Evolutionary conservation across 2,888 invertebrate genomes (phyloP).

Genomic region (Cetonia aurata): DNA sequence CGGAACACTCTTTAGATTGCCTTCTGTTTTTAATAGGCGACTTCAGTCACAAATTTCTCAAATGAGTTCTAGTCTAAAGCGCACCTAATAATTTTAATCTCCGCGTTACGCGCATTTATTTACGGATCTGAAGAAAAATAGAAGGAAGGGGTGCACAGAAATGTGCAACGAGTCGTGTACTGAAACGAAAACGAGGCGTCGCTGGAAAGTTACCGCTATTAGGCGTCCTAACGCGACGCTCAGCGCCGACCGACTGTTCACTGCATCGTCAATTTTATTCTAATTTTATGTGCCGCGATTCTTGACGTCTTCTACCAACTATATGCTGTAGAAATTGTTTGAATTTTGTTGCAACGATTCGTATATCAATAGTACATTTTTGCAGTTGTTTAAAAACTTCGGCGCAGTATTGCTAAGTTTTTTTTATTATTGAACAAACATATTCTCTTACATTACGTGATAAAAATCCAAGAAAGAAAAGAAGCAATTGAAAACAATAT

Average conservation of each 20-base stretch:
- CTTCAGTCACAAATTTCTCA: conserved; percentile 13
- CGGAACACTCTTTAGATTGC: conserved; percentile 4
- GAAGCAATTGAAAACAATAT: no score
- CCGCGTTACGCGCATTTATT: conserved; percentile 33
- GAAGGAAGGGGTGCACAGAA: conserved; percentile 31
- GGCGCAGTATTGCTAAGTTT: no score
- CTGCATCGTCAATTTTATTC: conserved; percentile 3
- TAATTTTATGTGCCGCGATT: background rate
- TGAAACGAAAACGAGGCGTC: background rate
- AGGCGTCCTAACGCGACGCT: conserved; percentile 22
- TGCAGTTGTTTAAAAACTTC: no score
- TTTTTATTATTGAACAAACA: no score
- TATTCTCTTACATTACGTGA: no score
- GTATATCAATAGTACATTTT: no score
- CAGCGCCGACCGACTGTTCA: conserved; percentile 17
- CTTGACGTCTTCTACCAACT: background rate
- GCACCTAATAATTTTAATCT: conserved; percentile 32
- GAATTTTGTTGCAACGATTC: no score
- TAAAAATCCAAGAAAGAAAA: no score
- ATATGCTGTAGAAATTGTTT: no score
- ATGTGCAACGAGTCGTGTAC: conserved; percentile 12
- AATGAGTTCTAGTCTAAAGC: conserved; percentile 19
- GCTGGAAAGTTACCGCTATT: background rate
- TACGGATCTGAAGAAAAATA: conserved; percentile 36
- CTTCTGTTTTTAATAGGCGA: background rate